Evolutionary conservation across 2,888 invertebrate genomes (phyloP).

Genomic region (Eupithecia centaureata): DNA sequence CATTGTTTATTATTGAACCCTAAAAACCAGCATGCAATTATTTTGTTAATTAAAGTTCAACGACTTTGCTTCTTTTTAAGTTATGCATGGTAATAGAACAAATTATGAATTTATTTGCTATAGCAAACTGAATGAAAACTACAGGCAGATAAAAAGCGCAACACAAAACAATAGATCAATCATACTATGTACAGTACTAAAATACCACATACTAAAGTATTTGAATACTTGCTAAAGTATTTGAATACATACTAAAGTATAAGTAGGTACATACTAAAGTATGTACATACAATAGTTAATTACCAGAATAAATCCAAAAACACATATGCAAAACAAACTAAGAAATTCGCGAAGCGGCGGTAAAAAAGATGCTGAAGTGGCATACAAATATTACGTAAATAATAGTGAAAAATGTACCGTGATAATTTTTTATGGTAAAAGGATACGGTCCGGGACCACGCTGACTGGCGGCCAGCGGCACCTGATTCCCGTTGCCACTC

Average conservation of each 20-base stretch:
- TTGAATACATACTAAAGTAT: no score
- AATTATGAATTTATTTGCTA: not conserved
- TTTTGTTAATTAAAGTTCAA: not conserved
- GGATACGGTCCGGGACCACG: constrained; percentile 85
- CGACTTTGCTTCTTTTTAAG: not conserved
- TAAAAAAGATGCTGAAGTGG: constrained; percentile 71
- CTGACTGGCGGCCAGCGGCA: constrained; percentile 85
- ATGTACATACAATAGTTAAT: not conserved
- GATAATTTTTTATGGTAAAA: constrained; percentile 67
- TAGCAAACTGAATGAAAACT: not conserved
- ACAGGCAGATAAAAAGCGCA: not conserved
- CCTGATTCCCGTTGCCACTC: constrained; percentile 87
- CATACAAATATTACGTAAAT: constrained; percentile 79
- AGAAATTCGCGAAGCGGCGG: constrained; percentile 73
- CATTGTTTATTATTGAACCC: not conserved
- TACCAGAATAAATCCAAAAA: constrained; percentile 8
- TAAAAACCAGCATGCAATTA: not conserved
- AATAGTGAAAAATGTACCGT: constrained; percentile 59
- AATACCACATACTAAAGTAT: no score
- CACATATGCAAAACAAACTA: constrained; percentile 23
- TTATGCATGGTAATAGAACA: not conserved
- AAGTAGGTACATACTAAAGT: not conserved
- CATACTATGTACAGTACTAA: not conserved
- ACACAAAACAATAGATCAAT: not conserved
- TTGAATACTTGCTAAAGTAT: no score